Conservation (phyloP, 2,888 invertebrate genomes). For the Ectobius pallidus region DNA sequence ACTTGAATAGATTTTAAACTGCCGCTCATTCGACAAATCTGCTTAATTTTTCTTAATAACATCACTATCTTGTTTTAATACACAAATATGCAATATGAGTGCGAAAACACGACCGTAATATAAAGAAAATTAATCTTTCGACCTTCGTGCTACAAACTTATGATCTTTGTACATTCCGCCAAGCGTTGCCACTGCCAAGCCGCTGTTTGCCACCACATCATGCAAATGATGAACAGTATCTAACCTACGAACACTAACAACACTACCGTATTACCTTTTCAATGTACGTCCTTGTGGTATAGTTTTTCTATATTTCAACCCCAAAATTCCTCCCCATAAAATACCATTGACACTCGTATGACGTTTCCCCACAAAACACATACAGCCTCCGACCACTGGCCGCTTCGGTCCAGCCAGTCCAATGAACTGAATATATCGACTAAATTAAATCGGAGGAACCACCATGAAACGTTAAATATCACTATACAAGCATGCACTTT, state of each 20-base stretch:
- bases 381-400: background rate
- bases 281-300: background rate
- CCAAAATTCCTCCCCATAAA: background rate
- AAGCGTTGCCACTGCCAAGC: background rate
- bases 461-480: background rate
- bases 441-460: background rate
- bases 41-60: too few species aligned
- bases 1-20: too few species aligned
- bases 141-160: background rate
- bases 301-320: background rate
- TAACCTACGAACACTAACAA: too few species aligned
- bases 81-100: too few species aligned
- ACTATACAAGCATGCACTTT: too few species aligned
- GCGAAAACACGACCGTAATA: too few species aligned
- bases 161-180: conserved; percentile 5
- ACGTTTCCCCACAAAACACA: too few species aligned
- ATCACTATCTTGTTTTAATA: too few species aligned
- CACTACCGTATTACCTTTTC: conserved; percentile 4
- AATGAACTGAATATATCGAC: background rate
- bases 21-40: too few species aligned
- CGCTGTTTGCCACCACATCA: background rate
- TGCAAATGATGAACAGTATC: too few species aligned
- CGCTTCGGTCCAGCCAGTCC: background rate
- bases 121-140: background rate
- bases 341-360: background rate